Evolutionary conservation across 2,888 invertebrate species (phyloP).

Genomic region (Timema podura): DNA sequence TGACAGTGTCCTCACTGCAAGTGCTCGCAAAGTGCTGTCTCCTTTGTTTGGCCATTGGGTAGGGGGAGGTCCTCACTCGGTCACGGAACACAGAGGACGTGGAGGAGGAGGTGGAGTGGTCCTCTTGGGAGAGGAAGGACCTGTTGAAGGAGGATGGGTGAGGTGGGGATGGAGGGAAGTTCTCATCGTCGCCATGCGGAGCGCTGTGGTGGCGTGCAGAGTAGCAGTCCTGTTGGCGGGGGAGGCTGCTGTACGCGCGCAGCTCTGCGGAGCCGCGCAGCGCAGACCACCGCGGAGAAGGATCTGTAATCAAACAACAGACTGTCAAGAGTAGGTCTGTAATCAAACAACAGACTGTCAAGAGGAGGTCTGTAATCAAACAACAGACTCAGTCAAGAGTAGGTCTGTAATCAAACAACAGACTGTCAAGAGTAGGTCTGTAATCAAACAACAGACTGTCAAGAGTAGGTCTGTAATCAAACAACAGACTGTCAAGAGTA

Average conservation of each 20-base stretch:
- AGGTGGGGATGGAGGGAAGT: constrained; percentile 14
- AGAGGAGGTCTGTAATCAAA: no score
- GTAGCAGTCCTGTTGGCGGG: constrained; percentile 51
- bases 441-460: no score
- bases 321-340: no score
- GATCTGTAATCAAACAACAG: constrained; percentile 20
- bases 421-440: no score
- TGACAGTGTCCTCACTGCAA: neutral
- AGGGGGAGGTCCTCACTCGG: neutral
- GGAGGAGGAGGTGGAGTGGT: neutral
- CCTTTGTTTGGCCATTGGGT: no score
- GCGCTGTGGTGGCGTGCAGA: constrained; percentile 22
- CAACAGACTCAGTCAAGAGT: no score
- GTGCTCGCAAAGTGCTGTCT: no score
- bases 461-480: no score
- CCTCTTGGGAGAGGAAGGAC: neutral
- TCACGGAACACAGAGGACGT: neutral
- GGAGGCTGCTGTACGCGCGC: constrained; percentile 57
- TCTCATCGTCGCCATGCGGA: constrained; percentile 14
- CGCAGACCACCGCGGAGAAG: constrained; percentile 50
- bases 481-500: no score
- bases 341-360: no score
- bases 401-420: no score
- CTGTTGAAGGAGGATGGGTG: constrained; percentile 1
- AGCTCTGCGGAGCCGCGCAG: constrained; percentile 53